A percentile compares a stretch with the other conserved stretches of the same genome.
Conservation (phyloP, 2,797 vertebrate species). For the Xenentodon cancila region DNA sequence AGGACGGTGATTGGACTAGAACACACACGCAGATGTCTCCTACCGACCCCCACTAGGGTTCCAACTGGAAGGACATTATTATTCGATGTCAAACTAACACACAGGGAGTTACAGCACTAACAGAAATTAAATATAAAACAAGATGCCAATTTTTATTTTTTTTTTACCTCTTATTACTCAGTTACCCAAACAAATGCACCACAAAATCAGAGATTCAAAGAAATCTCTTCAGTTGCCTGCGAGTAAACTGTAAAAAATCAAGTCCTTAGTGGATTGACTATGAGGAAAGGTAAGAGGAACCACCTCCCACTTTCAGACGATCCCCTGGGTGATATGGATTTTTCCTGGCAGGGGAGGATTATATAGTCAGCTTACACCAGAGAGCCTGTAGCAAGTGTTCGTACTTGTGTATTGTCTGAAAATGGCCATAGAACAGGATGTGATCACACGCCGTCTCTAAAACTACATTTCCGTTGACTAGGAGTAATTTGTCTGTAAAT, state of each 20-base stretch:
- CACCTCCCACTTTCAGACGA: constrained; percentile 15
- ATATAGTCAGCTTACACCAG: constrained; percentile 38
- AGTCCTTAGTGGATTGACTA: constrained; percentile 23
- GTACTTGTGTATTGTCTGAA: constrained; percentile 14
- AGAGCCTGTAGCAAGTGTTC: constrained; percentile 22
- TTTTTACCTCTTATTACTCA: too few relatives aligned
- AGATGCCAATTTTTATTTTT: too few relatives aligned
- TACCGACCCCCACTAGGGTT: constrained; percentile 2
- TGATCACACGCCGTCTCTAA: not conserved
- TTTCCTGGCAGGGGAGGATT: constrained; percentile 28
- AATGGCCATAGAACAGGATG: constrained; percentile 2
- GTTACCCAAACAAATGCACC: constrained; percentile 13
- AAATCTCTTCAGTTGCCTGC: constrained; percentile 20
- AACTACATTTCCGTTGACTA: constrained; percentile 2
- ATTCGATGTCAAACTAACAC: constrained; percentile 12
- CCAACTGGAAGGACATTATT: constrained; percentile 9
- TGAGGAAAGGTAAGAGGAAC: constrained; percentile 12
- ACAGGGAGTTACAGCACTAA: constrained; percentile 14
- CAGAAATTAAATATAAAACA: not conserved
- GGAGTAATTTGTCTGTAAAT: constrained; percentile 22
- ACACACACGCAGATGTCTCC: not conserved
- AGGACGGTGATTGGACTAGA: not conserved
- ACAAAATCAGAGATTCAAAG: constrained; percentile 16
- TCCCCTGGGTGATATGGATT: constrained; percentile 23
- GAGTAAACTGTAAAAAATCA: constrained; percentile 20